Evolutionary conservation across 1,140 invertebrate species (phyloP).

Genomic region (Aporrectodea caliginosa): DNA sequence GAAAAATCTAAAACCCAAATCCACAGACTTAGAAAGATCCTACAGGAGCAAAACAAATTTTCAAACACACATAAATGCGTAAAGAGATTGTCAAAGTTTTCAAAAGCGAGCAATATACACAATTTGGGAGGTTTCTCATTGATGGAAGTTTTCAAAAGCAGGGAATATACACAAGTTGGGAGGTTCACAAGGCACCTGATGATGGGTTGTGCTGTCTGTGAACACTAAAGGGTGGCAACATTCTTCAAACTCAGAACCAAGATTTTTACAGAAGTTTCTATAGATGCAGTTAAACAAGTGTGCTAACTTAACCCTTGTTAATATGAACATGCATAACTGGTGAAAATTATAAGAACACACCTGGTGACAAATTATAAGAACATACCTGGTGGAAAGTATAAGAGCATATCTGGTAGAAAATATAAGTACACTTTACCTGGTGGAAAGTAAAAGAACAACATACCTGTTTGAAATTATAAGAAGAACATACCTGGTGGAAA

Average conservation of each 20-base stretch:
- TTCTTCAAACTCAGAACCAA: too few relatives aligned
- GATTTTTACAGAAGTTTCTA: too few relatives aligned
- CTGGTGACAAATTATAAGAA: conserved; percentile 5
- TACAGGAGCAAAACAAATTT: neutral
- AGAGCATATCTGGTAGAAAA: neutral
- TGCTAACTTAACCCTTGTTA: too few relatives aligned
- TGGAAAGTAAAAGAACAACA: neutral
- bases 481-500: conserved; percentile 21
- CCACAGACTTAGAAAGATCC: neutral
- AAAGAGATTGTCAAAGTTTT: neutral
- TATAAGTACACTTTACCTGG: neutral
- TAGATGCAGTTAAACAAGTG: too few relatives aligned
- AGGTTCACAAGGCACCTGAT: too few relatives aligned
- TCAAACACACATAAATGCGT: neutral
- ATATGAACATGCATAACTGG: neutral
- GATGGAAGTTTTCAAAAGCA: too few relatives aligned
- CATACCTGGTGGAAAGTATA: neutral
- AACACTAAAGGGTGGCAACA: too few relatives aligned
- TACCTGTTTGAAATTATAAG: conserved; percentile 1
- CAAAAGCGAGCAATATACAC: neutral
- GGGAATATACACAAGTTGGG: too few relatives aligned
- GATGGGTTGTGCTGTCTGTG: too few relatives aligned
- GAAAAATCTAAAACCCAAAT: neutral
- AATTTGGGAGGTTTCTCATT: too few relatives aligned
- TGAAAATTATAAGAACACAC: neutral